Evolutionary conservation across 2,888 invertebrate genomes (phyloP), one percentile per base, ranked within the genome.

Genomic region (Cheiracanthium punctorium): DNA sequence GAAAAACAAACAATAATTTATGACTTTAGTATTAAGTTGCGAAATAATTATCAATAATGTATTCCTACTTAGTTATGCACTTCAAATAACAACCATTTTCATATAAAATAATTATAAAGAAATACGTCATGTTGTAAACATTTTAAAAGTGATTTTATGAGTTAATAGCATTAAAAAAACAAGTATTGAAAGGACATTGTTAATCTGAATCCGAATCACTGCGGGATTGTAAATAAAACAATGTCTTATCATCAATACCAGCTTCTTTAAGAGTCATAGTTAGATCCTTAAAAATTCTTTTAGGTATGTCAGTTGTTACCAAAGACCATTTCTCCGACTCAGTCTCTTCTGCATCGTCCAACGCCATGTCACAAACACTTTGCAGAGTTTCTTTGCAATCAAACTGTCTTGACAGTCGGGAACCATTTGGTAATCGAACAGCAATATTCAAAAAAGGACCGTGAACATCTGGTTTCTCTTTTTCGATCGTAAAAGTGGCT

Each of bases 231-330:
- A 87, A 81, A 30, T 81, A 43, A 7, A 87, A 48, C 52, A 87
- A 37, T 1, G 87, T 87, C 52, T 87, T 87, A 41, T 87, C 87
- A 12, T 76, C 72, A 28, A 87, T 87, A n/a, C 87, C 87, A n/a
- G 77, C 87, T 30, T 80, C 87, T 73, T 81, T 81, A 17, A 87
- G 41, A 41, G 80, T 67, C 28, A 87, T 72, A 5, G 87, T 77
- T 32, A 87, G 20, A 29, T 87, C 81, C 20, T 64, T 81, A 29
- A 87, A 87, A 32, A 77, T 80, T 29, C 87, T 74, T 20, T 81
- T 87, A 0, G 87, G 87, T 32, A 87, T 76, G n/a, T 87, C 87
- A 20, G 80, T 87, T 4, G 87, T 87, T 1, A 81, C 76, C 24
- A 87, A 28, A 8, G 70, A 64, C 24, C 75, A 86, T 14, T 37